These are phyloP conservation scores for Turdus rufiventris DNA, from an alignment of 2,113 vertebrate genomes.

Conservation along the genomic window DNA sequence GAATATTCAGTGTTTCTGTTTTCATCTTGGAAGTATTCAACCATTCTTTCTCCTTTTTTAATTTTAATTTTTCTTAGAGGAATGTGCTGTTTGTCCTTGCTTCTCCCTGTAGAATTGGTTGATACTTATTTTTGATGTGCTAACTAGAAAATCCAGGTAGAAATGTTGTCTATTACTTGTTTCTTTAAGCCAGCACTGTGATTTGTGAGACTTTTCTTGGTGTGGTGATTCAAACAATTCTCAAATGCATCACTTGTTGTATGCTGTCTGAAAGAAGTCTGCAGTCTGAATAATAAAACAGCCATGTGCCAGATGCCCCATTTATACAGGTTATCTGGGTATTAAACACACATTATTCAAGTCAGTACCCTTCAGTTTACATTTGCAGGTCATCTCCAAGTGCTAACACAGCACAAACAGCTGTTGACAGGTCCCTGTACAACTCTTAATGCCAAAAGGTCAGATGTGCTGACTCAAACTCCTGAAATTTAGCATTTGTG, in stretches of 20 bases:
- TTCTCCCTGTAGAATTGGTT: background rate
- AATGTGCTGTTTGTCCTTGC: background rate
- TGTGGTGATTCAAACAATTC: background rate
- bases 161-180: background rate
- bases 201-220: background rate
- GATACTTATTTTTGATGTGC: background rate
- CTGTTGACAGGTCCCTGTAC: constrained; percentile 36
- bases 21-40: background rate
- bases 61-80: background rate
- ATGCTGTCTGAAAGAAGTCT: background rate
- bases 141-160: background rate
- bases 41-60: background rate
- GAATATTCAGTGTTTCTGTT: background rate
- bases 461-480: constrained; percentile 20
- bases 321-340: background rate
- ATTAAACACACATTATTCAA: background rate
- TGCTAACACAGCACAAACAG: constrained; percentile 34
- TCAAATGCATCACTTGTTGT: background rate
- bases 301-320: background rate
- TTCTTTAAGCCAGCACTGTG: background rate
- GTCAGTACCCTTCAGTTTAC: background rate
- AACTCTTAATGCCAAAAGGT: constrained; percentile 3
- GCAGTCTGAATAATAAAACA: background rate
- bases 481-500: constrained; percentile 3
- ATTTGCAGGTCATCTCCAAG: background rate